A percentile compares a stretch with the other conserved stretches of the same genome.
Evolutionary conservation across 1,140 invertebrate genomes (phyloP).

Genomic region (Tyrophagus putrescentiae): DNA sequence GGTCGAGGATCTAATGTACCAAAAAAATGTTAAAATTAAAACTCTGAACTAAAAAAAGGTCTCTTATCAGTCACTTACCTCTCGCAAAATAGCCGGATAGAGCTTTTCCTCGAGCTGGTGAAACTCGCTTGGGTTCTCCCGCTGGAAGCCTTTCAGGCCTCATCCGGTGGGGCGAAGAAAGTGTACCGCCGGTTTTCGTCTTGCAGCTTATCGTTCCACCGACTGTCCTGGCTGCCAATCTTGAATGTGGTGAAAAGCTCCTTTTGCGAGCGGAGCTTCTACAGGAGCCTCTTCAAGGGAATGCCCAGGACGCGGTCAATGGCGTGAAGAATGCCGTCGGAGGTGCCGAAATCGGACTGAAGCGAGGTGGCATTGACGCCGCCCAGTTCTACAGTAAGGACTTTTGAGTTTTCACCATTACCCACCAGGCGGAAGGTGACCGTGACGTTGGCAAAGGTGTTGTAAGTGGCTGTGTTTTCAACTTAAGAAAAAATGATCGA

Average conservation of each 20-base stretch:
- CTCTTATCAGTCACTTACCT: slow-evolving; percentile 36
- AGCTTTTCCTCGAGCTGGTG: slow-evolving; percentile 25
- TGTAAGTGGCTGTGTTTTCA: too few species aligned
- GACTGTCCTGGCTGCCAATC: slow-evolving; percentile 38
- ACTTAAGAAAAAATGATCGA: too few species aligned
- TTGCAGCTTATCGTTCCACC: slow-evolving; percentile 58
- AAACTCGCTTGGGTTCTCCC: slow-evolving; percentile 22
- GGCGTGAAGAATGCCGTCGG: slow-evolving; percentile 81
- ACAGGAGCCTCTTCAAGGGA: slow-evolving; percentile 69
- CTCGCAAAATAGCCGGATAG: slow-evolving; percentile 20
- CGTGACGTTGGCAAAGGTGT: too few species aligned
- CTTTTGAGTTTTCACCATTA: slow-evolving; percentile 22
- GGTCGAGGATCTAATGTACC: slow-evolving; percentile 51
- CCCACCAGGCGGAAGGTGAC: slow-evolving; percentile 23
- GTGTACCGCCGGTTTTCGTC: slow-evolving; percentile 53
- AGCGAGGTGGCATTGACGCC: slow-evolving; percentile 81
- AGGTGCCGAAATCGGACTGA: slow-evolving; percentile 75
- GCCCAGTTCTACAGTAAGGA: slow-evolving; percentile 64
- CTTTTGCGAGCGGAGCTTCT: slow-evolving; percentile 48
- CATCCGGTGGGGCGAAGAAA: slow-evolving; percentile 73
- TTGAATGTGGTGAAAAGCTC: slow-evolving; percentile 14
- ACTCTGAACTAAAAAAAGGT: slow-evolving; percentile 10
- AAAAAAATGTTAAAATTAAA: background rate
- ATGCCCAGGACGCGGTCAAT: slow-evolving; percentile 84
- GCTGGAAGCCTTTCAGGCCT: slow-evolving; percentile 45